Conservation (phyloP, 37 sponge, comb jelly and placozoan species). For the Aphrocallistes beatrix region DNA sequence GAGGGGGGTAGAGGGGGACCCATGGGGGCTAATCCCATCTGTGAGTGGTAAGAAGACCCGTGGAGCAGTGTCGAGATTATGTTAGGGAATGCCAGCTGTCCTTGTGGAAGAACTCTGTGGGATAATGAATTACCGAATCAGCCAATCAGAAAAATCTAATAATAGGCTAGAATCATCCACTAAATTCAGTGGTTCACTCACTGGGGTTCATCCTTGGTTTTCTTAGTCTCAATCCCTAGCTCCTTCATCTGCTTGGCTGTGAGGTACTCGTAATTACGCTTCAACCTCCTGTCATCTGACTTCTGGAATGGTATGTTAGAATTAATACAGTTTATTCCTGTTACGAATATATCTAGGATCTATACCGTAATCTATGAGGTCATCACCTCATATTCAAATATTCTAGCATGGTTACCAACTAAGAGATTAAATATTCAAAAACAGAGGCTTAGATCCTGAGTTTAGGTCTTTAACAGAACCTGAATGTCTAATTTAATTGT, state of each 20-base stretch:
- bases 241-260: not conserved
- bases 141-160: not conserved
- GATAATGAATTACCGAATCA: no score
- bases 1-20: not conserved
- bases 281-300: not conserved
- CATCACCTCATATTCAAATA: no score
- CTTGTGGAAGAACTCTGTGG: no score
- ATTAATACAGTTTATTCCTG: no score
- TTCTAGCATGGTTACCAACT: no score
- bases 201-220: not conserved
- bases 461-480: no score
- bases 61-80: not conserved
- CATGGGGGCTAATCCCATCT: not conserved
- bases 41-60: not conserved
- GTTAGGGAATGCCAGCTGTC: not conserved
- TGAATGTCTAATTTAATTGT: no score
- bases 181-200: not conserved
- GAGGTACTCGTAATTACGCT: not conserved
- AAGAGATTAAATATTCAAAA: no score
- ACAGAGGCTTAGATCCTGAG: no score
- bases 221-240: not conserved
- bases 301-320: no score
- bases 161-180: not conserved
- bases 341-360: no score
- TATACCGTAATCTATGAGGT: no score